Evolutionary conservation across 2,888 invertebrate genomes (phyloP).

Genomic region (Homarus gammarus): DNA sequence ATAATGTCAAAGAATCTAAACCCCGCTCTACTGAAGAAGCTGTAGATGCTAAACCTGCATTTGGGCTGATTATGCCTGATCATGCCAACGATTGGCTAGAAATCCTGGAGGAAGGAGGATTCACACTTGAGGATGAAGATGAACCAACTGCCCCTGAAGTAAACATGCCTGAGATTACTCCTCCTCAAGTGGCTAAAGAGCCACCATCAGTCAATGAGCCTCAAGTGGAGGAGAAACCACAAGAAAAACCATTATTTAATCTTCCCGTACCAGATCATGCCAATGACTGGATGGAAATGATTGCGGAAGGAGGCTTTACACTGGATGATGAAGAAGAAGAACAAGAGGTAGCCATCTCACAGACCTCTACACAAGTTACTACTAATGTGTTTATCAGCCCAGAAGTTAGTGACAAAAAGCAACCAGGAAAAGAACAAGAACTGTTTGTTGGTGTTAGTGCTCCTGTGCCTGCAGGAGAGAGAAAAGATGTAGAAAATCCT

Average conservation of each 20-base stretch:
- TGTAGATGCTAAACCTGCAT: neutral
- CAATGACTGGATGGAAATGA: slow-evolving; percentile 72
- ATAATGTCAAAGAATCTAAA: neutral
- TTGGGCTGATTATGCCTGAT: slow-evolving; percentile 40
- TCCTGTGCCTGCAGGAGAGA: neutral
- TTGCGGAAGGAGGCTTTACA: slow-evolving; percentile 61
- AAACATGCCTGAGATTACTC: neutral
- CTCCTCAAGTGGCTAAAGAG: neutral
- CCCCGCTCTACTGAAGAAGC: neutral
- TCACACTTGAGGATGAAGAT: slow-evolving; percentile 48
- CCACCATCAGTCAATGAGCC: neutral
- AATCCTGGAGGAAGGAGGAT: slow-evolving; percentile 53
- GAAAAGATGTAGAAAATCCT: neutral
- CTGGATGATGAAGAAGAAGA: slow-evolving; percentile 67
- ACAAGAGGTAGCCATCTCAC: neutral
- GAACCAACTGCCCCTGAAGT: neutral
- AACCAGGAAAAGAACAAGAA: neutral
- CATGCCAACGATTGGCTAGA: slow-evolving; percentile 59
- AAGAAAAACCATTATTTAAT: slow-evolving; percentile 18
- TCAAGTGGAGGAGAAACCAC: neutral
- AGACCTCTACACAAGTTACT: neutral
- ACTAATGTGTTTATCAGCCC: neutral
- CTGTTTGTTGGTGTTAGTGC: neutral
- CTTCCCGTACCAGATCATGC: slow-evolving; percentile 67
- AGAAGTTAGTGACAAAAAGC: neutral